Evolutionary conservation across 1,140 invertebrate genomes (phyloP).

Genomic region (Geopemphigus sp.): DNA sequence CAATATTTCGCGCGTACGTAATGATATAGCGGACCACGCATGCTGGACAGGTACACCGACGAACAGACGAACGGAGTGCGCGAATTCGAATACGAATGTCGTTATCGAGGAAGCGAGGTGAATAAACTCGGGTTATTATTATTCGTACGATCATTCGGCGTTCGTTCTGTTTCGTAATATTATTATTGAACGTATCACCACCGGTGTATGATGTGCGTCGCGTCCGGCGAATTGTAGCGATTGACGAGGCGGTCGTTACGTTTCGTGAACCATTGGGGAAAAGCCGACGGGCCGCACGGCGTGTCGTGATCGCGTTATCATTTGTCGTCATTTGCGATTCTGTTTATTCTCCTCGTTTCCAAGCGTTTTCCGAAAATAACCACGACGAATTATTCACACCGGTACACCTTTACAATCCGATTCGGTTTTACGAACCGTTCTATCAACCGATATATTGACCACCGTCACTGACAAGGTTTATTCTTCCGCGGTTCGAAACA

Average conservation of each 20-base stretch:
- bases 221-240: too few relatives aligned
- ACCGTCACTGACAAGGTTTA: too few relatives aligned
- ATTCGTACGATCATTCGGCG: not conserved
- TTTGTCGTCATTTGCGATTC: not conserved
- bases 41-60: not conserved
- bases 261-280: not conserved
- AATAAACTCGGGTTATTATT: conserved; percentile 23
- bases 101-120: not conserved
- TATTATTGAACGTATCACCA: not conserved
- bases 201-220: not conserved
- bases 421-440: too few relatives aligned
- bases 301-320: too few relatives aligned
- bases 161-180: conserved; percentile 9
- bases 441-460: too few relatives aligned
- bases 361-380: conserved; percentile 33
- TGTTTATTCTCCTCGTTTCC: not conserved
- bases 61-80: not conserved
- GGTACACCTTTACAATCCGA: too few relatives aligned
- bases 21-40: too few relatives aligned
- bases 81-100: not conserved
- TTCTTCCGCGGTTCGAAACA: not conserved
- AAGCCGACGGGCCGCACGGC: conserved; percentile 17
- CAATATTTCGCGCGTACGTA: not conserved
- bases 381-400: conserved; percentile 26
- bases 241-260: too few relatives aligned